phyloP scores from a whole-genome alignment of 2,113 vertebrate species.

The Coracopsis vasa region DNA sequence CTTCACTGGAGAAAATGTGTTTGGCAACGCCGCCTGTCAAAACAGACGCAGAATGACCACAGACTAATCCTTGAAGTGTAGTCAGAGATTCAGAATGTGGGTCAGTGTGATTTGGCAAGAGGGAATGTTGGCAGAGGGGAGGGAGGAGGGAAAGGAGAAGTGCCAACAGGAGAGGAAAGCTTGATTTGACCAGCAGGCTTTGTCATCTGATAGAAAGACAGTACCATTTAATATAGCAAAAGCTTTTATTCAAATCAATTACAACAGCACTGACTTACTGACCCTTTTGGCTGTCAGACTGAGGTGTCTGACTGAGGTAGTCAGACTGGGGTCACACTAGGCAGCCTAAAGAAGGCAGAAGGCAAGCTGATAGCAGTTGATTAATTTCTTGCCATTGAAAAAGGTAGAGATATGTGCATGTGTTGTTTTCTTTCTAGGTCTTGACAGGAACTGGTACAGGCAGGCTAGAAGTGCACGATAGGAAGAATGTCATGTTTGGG shows the following conservation, averaged over 20 bases:
- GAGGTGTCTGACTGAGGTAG: rapidly evolving
- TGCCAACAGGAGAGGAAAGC: background rate
- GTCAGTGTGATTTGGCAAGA: background rate
- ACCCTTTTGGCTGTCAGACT: background rate
- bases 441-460: rapidly evolving
- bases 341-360: background rate
- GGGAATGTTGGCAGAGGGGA: background rate
- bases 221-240: background rate
- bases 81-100: background rate
- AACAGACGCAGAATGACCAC: background rate
- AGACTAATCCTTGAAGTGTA: background rate
- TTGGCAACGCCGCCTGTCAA: background rate
- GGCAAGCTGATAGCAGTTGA: background rate
- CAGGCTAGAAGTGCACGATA: background rate
- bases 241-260: background rate
- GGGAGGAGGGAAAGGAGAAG: background rate
- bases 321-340: background rate
- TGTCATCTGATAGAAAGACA: background rate
- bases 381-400: background rate
- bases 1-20: background rate
- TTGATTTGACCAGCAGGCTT: background rate
- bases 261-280: background rate
- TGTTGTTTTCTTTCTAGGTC: background rate
- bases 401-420: background rate
- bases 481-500: background rate